Evolutionary conservation across 2,888 invertebrate species (phyloP).

Genomic region (Lasioglossum villosulum): DNA sequence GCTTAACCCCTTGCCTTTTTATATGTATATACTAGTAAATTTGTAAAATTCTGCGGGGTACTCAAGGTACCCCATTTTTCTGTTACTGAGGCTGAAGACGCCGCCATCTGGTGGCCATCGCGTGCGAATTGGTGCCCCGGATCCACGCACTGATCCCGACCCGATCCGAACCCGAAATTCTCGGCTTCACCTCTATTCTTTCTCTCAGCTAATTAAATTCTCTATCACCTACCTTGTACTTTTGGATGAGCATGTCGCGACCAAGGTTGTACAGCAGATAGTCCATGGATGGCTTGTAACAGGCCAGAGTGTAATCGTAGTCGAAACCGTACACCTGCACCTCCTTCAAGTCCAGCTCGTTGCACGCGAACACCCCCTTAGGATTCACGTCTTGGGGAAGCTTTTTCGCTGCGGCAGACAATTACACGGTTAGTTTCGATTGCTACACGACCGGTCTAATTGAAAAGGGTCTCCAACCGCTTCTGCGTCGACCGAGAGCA

Average conservation of each 20-base stretch:
- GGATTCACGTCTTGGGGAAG: slow-evolving; percentile 94
- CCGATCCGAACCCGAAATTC: neutral
- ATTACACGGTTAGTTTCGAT: neutral
- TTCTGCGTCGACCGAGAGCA: neutral
- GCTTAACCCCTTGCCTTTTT: too few relatives aligned
- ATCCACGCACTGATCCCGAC: too few relatives aligned
- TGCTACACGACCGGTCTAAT: neutral
- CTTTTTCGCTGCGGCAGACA: slow-evolving; percentile 89
- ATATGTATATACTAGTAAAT: too few relatives aligned
- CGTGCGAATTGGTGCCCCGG: too few relatives aligned
- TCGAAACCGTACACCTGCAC: slow-evolving; percentile 98
- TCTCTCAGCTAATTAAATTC: neutral
- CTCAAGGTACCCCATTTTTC: too few relatives aligned
- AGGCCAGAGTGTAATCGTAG: slow-evolving; percentile 98
- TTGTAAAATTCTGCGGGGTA: too few relatives aligned
- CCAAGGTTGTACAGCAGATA: slow-evolving; percentile 96
- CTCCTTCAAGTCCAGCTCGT: slow-evolving; percentile 95
- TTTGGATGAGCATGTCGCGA: slow-evolving; percentile 93
- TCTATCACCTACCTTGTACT: slow-evolving; percentile 90
- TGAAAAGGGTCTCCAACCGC: neutral
- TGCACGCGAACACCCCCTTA: slow-evolving; percentile 97
- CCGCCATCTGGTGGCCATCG: too few relatives aligned
- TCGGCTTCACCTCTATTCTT: neutral
- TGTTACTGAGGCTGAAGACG: too few relatives aligned
- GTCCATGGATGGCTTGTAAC: slow-evolving; percentile 96